phyloP scores from a whole-genome alignment of 2,888 invertebrate genomes.

The Drosophila paramelanica region DNA sequence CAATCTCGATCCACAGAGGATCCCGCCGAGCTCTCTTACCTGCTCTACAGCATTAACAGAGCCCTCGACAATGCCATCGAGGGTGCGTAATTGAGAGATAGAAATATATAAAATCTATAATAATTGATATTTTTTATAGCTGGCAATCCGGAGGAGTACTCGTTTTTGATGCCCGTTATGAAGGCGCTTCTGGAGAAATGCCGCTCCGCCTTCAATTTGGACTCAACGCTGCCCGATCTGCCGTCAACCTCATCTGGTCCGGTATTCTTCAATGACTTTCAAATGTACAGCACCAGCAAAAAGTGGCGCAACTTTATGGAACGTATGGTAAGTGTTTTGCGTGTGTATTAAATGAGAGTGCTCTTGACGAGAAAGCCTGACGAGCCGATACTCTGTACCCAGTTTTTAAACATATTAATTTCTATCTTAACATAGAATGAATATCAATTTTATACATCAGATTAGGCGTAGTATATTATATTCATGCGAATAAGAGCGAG shows the following conservation, averaged over 20 bases:
- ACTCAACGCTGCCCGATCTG: constrained; percentile 85
- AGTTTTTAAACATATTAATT: too few relatives aligned
- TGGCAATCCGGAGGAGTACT: constrained; percentile 87
- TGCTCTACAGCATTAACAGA: constrained; percentile 85
- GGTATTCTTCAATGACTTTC: constrained; percentile 87
- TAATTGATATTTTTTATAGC: constrained; percentile 67
- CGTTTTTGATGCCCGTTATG: constrained; percentile 88
- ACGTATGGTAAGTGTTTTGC: constrained; percentile 84
- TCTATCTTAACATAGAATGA: too few relatives aligned
- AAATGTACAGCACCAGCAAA: constrained; percentile 86
- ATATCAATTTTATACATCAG: too few relatives aligned
- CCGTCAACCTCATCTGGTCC: constrained; percentile 86
- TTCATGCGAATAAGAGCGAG: too few relatives aligned
- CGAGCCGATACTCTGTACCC: too few relatives aligned
- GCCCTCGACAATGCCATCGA: constrained; percentile 85
- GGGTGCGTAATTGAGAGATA: constrained; percentile 71
- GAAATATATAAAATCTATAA: neutral
- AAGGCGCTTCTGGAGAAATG: constrained; percentile 87
- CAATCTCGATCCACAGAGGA: constrained; percentile 86
- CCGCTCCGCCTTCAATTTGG: constrained; percentile 82
- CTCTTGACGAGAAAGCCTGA: neutral
- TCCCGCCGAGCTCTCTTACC: constrained; percentile 86
- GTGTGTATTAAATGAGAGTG: too few relatives aligned
- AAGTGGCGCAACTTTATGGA: constrained; percentile 87
- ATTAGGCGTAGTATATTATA: too few relatives aligned